phyloP scores from a whole-genome alignment of 1,140 invertebrate genomes.

The Drosophila elegans region DNA sequence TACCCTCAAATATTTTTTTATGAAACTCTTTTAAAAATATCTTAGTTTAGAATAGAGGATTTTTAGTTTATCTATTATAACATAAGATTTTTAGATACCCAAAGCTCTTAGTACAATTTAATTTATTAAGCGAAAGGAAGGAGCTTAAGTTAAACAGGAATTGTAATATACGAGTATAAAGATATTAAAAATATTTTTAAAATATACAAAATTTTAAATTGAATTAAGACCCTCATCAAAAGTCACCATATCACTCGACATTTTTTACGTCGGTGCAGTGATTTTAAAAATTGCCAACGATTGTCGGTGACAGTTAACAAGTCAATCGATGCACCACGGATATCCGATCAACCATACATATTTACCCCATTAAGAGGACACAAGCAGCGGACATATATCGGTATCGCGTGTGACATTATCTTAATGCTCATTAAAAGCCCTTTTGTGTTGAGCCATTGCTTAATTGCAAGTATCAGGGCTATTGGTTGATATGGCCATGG shows the following conservation, averaged over 20 bases:
- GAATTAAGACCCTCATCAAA: background rate
- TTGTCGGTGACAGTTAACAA: slow-evolving; percentile 71
- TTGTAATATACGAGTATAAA: too few species aligned
- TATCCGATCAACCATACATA: slow-evolving; percentile 4
- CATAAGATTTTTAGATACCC: too few species aligned
- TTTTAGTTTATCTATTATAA: too few species aligned
- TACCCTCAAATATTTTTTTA: too few species aligned
- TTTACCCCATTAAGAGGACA: slow-evolving; percentile 20
- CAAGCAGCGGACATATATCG: background rate
- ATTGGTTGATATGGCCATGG: slow-evolving; percentile 13
- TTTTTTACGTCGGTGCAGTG: background rate
- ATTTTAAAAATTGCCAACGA: slow-evolving; percentile 56
- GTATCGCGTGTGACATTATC: slow-evolving; percentile 34
- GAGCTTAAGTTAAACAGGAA: too few species aligned
- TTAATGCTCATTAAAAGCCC: slow-evolving; percentile 69
- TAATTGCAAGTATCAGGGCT: slow-evolving; percentile 57
- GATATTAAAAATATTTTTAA: background rate
- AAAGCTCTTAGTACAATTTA: too few species aligned
- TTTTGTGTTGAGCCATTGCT: slow-evolving; percentile 49
- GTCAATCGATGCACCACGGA: slow-evolving; percentile 54
- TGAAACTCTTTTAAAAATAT: too few species aligned
- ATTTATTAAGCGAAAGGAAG: too few species aligned
- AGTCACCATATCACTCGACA: background rate
- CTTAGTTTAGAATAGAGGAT: too few species aligned
- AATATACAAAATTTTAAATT: background rate